Evolutionary conservation across 2,113 vertebrate genomes (phyloP), one percentile per base, ranked within the genome.

Genomic region (Micronisus gabar): DNA sequence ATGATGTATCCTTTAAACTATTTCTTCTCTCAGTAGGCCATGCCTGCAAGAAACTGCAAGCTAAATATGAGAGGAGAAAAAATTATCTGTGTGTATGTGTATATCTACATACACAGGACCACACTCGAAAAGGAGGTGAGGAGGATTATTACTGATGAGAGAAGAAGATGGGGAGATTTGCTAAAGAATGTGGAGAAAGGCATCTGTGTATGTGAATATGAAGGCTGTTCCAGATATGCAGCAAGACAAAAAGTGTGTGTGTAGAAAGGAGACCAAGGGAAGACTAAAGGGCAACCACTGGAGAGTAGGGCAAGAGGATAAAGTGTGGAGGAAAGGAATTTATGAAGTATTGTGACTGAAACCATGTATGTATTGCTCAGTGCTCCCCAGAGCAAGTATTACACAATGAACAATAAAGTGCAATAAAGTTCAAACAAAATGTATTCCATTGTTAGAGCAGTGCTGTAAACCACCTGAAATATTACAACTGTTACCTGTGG

Each of bases 401-500:
- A 48, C 43, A 76, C 61, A 30, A 58, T 84, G 78, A 90, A 71
- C 75, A 65, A 62, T 86, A 81, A 93, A 95, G 80, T 93, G 67
- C 50, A 78, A 43, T 59, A 45, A 47, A 90, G 65, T 96, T 94
- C 88, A 86, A 68, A 38, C 26, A 83, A 72, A 88, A 88, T 75
- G 45, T 73, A 45, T 58, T 91, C 56, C 55, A 36, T 81, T 53
- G 41, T 93, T 93, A 74, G 30, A 92, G 34, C 68, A 79, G 19
- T 74, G 62, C 71, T 93, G 84, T 84, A 94, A 97, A 93, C 66
- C 63, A 78, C 72, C 74, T 96, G 94, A 95, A 86, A 87, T 96
- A 95, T 79, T 88, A 36, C 56, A 96, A 65, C 76, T 53, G 47
- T 72, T 97, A 96, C 91, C 85, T 95, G 73, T 87, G 58, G 65